These are phyloP conservation scores for Hypanus sabinus DNA, from an alignment of 2,113 vertebrate species.

Conservation along the genomic window DNA sequence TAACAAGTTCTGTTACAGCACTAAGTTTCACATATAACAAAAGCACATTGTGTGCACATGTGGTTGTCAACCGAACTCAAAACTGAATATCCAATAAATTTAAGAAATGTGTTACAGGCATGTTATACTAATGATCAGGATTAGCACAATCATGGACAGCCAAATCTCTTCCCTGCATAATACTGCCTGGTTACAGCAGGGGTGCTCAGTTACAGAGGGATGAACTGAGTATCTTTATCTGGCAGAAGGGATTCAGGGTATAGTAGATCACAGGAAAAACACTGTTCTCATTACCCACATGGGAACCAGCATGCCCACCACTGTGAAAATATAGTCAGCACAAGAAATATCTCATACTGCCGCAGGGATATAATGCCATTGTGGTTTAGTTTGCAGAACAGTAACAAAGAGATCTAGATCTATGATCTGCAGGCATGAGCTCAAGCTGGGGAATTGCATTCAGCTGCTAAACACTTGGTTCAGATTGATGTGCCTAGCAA, in stretches of 20 bases:
- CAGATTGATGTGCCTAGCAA: too few relatives aligned
- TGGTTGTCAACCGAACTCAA: too few relatives aligned
- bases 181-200: not conserved
- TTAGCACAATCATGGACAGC: not conserved
- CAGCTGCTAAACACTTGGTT: too few relatives aligned
- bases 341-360: not conserved
- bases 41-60: too few relatives aligned
- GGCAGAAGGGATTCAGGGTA: not conserved
- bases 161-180: not conserved
- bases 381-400: too few relatives aligned
- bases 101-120: too few relatives aligned
- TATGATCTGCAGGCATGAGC: too few relatives aligned
- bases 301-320: not conserved
- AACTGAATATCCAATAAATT: too few relatives aligned
- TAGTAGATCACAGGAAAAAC: not conserved
- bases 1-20: not conserved
- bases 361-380: too few relatives aligned
- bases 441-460: too few relatives aligned
- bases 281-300: not conserved
- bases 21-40: too few relatives aligned
- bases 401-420: too few relatives aligned
- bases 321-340: not conserved
- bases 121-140: not conserved
- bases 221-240: not conserved
- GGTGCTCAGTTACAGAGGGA: not conserved